Evolutionary conservation across 2,888 invertebrate species (phyloP), one percentile per base, ranked within the genome.

Genomic region (Agrochola lychnidis): DNA sequence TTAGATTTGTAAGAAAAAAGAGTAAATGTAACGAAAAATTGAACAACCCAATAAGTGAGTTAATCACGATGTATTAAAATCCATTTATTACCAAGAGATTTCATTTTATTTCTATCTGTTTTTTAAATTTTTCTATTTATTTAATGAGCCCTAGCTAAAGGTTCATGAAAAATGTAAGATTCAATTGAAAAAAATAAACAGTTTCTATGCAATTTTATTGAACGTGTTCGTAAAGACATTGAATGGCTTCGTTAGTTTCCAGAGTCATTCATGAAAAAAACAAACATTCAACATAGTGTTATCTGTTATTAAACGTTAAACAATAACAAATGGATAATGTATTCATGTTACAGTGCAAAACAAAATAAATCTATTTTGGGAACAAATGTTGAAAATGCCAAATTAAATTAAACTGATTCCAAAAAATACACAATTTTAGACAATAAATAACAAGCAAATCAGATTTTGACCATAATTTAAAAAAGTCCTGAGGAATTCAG

Each of bases 201-300:
- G 4, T 19, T 12, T 51, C 16, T 40, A 6, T 30, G 14, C n/a
- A 25, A 30, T 53, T 61, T 67, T n/a, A 2, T 57, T 36, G n/a
- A 30, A 42, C 22, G 56, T 63, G 36, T 45, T 51, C n/a, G 12
- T 59, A 42, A 36, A 42, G 36, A 48, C 6, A 42, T 51, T 68
- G 10, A 30, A 48, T n/a, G 56, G 22, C 36, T 63, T 42, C 9
- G 42, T 42, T 42, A 42, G 56, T 73, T 72, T 45, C n/a, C 63
- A 64, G 25, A 74, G n/a, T 61, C 36, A 73, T 68, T 68, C 67
- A 48, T 78, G 9, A 57, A 69, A 76, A 22, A 59, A 74, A 69
- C 59, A 82, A 81, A 82, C 73, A 81, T 40, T 73, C 61, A 56
- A 64, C 61, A 74, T 30, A 64, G 12, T 74, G 74, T 64, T 81